A percentile compares a stretch with the other conserved stretches of the same genome.
Conservation (phyloP, 2,113 vertebrate genomes). For the Sprattus sprattus region DNA sequence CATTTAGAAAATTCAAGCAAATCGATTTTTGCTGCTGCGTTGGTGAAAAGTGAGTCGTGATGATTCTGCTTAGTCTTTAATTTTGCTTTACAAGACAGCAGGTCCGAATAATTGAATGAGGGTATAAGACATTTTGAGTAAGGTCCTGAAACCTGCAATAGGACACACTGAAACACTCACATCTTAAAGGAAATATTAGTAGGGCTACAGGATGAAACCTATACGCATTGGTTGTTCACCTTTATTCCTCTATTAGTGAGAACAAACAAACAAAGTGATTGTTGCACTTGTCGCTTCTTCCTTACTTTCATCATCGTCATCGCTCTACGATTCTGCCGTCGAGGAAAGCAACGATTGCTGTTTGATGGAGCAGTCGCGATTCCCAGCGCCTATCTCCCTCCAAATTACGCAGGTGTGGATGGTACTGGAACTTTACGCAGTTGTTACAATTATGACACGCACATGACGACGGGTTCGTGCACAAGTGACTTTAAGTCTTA, state of each 20-base stretch:
- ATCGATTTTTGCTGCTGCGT: too few relatives aligned
- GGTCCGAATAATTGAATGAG: too few relatives aligned
- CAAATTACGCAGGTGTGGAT: slow-evolving; percentile 22
- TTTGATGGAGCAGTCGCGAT: slow-evolving; percentile 25
- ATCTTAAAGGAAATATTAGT: too few relatives aligned
- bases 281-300: slow-evolving; percentile 12
- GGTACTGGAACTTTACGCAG: slow-evolving; percentile 5
- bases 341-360: slow-evolving; percentile 7
- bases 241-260: too few relatives aligned
- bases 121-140: too few relatives aligned
- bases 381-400: slow-evolving; percentile 22
- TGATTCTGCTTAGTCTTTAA: too few relatives aligned
- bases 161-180: too few relatives aligned
- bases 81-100: too few relatives aligned
- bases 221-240: too few relatives aligned
- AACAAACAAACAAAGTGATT: slow-evolving; percentile 45
- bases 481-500: slow-evolving; percentile 42
- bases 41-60: too few relatives aligned
- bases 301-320: background rate
- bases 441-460: slow-evolving; percentile 41
- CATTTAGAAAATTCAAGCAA: background rate
- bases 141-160: too few relatives aligned
- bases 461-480: slow-evolving; percentile 31
- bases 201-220: too few relatives aligned
- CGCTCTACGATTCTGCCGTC: slow-evolving; percentile 23